Percentiles rank a stretch among this genome's conserved stretches.
Evolutionary conservation across 2,888 invertebrate genomes (phyloP).

Genomic region (Lithophane semibrunnea): DNA sequence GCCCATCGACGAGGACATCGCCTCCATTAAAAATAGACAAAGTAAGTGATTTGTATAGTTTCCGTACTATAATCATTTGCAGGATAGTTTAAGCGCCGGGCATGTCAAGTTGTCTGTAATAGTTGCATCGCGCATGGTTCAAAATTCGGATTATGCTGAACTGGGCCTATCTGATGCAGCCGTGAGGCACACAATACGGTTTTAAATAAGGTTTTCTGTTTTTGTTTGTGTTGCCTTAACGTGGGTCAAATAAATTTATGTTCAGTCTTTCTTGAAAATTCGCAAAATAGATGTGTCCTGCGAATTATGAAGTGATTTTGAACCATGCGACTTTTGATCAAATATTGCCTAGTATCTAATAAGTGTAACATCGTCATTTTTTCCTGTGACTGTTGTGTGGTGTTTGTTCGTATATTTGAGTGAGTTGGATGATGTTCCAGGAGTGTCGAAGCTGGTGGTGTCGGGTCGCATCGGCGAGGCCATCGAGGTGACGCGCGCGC

Average conservation of each 20-base stretch:
- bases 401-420: background rate
- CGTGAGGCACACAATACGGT: background rate
- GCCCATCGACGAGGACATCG: slow-evolving; percentile 97
- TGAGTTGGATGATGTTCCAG: slow-evolving; percentile 85
- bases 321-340: background rate
- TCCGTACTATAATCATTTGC: background rate
- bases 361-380: background rate
- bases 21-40: slow-evolving; percentile 98
- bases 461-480: slow-evolving; percentile 98
- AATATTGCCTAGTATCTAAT: background rate
- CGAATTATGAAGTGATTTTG: background rate
- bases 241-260: background rate
- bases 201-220: background rate
- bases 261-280: background rate
- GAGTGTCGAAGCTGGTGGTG: slow-evolving; percentile 97
- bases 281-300: background rate
- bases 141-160: background rate
- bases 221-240: background rate
- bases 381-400: too few species aligned
- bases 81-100: background rate
- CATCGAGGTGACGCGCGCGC: slow-evolving; percentile 96
- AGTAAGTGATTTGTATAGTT: slow-evolving; percentile 90
- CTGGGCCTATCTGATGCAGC: too few species aligned
- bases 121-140: background rate
- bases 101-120: background rate